Base-by-base conservation (phyloP, 2,113 vertebrate genomes). In the Nothoprocta perdicaria region DNA sequence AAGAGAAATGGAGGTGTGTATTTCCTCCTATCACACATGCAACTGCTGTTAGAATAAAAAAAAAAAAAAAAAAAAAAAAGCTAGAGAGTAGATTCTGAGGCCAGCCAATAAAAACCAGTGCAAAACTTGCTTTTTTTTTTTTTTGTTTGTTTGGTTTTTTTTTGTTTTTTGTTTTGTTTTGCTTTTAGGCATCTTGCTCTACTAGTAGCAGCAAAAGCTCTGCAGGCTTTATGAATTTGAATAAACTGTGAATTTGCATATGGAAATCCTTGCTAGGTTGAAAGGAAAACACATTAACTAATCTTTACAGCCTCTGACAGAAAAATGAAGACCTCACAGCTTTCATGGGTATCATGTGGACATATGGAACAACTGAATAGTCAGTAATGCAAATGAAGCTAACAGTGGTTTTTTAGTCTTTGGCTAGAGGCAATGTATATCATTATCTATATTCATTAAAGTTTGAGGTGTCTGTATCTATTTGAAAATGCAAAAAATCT, bases 261-360 rank as follows among this genome's bases (percentile, higher is more conserved):
- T 46, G 22, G 26, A 78, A 27, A 35, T 53, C 48, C 48, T 38
- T n/a, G 69, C 62, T 90, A 50, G 88, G 81, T 69, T 68, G 38
- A 92, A 73, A 90, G 55, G 55, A 78, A 88, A 79, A 2, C 35
- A 67, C 24, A 38, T 58, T 78, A 81, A 63, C 24, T 90, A 80
- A 63, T 83, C 55, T 90, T 92, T 91, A 93, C 15, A 87, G 68
- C 55, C 40, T 90, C 57, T 94, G 89, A 93, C 83, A 96, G 77
- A 69, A 95, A 91, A 77, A 94, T 93, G 78, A 94, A 95, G 80
- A 84, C 83, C 84, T 85, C 68, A 82, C 68, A 82, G 38, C 76
- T 85, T 93, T 91, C 24, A 52, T 40, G 91, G 48, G 58, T 83
- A 86, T 75, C 63, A 21, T 78, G 55, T 74, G 80, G 91, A 96